Conservation (phyloP, 2,113 vertebrate genomes). For the Burhinus oedicnemus region DNA sequence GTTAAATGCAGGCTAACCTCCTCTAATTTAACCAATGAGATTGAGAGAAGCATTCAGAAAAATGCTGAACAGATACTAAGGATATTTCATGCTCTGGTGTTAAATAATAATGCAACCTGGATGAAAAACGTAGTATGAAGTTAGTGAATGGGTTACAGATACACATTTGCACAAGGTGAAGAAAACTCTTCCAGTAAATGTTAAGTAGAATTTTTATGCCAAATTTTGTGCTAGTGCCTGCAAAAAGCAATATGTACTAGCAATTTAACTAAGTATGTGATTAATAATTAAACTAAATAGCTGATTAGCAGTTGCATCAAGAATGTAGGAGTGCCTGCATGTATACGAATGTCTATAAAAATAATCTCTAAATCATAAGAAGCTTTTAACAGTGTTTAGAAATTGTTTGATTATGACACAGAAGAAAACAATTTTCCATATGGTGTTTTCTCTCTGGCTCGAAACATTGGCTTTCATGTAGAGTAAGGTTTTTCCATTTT, state of each 20-base stretch:
- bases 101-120: not conserved
- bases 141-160: not conserved
- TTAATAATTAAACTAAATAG: slow-evolving; percentile 6
- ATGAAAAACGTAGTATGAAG: not conserved
- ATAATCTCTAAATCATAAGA: not conserved
- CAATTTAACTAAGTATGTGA: not conserved
- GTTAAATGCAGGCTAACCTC: not conserved
- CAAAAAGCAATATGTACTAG: not conserved
- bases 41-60: not conserved
- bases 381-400: not conserved
- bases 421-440: not conserved
- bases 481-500: not conserved
- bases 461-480: not conserved
- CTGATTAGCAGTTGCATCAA: not conserved
- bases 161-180: not conserved
- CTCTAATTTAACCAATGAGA: not conserved
- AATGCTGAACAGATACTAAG: not conserved
- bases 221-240: not conserved
- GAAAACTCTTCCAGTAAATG: not conserved
- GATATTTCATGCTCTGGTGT: not conserved
- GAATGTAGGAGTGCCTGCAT: not conserved
- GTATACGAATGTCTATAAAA: not conserved
- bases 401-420: not conserved
- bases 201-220: not conserved
- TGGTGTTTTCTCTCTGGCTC: not conserved